Evolutionary conservation across 2,888 invertebrate species (phyloP), one percentile per base, ranked within the genome.

Genomic region (Flabesymbios commensalis): DNA sequence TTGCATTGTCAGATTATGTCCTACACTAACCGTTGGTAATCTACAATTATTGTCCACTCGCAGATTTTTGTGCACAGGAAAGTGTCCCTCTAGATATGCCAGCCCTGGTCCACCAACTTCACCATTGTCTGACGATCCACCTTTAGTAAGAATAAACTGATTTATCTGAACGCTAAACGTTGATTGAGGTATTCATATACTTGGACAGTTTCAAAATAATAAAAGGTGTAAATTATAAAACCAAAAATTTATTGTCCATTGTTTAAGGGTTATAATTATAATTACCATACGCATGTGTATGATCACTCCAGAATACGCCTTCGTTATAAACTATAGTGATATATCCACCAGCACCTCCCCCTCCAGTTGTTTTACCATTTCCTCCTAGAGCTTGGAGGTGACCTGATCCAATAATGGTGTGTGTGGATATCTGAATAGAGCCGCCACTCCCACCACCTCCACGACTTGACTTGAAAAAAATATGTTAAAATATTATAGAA

Each of bases 371-470:
- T 2, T 26, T 28, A 5, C 68, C 69, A 28, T 47, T 55, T 0
- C 75, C 75, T 39, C 75, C 75, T 48, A 72, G 72, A 52, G 69
- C 66, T 36, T 63, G 63, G 7, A 75, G 47, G 22, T 54, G 55
- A 14, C 72, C 74, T 10, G 65, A 63, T 48, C 73, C 62, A 7
- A 31, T 60, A 39, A 68, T 63, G 4, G 33, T 58, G 17, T 22
- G n/a, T 17, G 31, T 48, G 4, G 29, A 19, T 22, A 32, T 26
- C 49, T 62, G 71, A n/a, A 75, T 45, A n/a, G 72, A 72, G 1
- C 75, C 75, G 29, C 74, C 75, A 60, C 72, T 71, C 1, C 75
- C 75, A 31, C 73, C 75, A n/a, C 75, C 75, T 17, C 62, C 65
- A 32, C 64, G 10, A 19, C 19, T 49, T 14, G 19, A 14, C 7